phyloP scores from a whole-genome alignment of 1,140 invertebrate genomes.

The Aphaenogaster floridana region DNA sequence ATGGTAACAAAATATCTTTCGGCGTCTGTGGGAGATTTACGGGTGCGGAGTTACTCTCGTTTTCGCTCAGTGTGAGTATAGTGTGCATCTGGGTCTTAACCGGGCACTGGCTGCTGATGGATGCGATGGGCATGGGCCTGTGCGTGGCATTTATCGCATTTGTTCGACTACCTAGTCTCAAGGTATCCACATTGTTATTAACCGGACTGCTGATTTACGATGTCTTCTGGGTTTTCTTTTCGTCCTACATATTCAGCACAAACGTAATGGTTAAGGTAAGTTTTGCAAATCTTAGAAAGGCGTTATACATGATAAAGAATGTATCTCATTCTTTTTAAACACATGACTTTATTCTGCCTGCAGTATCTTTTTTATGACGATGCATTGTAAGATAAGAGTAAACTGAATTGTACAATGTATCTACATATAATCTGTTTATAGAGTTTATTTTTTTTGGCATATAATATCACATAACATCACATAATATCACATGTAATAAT shows the following conservation, averaged over 20 bases:
- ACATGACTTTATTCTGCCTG: neutral
- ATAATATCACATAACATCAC: neutral
- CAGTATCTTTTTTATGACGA: neutral
- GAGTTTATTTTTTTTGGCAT: neutral
- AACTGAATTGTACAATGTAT: constrained; percentile 43
- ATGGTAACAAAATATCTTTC: constrained; percentile 96
- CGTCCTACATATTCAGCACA: constrained; percentile 99
- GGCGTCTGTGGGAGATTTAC: constrained; percentile 96
- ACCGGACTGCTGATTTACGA: constrained; percentile 98
- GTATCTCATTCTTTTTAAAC: neutral
- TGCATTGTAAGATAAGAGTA: constrained; percentile 10
- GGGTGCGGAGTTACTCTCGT: constrained; percentile 96
- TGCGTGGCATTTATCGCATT: constrained; percentile 99
- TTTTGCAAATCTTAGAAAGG: neutral
- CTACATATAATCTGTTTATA: neutral
- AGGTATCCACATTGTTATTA: constrained; percentile 97
- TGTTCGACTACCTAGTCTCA: constrained; percentile 97
- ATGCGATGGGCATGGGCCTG: constrained; percentile 98
- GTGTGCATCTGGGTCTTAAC: constrained; percentile 99
- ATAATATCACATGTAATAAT: neutral
- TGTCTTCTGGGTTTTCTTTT: constrained; percentile 99
- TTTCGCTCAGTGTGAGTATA: constrained; percentile 96
- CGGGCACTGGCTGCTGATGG: constrained; percentile 99
- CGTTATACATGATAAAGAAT: neutral
- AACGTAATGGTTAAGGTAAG: constrained; percentile 99